A percentile compares a stretch with the other conserved stretches of the same genome.
Conservation (phyloP, 2,797 vertebrate species). For the Ispidina lecontei region DNA sequence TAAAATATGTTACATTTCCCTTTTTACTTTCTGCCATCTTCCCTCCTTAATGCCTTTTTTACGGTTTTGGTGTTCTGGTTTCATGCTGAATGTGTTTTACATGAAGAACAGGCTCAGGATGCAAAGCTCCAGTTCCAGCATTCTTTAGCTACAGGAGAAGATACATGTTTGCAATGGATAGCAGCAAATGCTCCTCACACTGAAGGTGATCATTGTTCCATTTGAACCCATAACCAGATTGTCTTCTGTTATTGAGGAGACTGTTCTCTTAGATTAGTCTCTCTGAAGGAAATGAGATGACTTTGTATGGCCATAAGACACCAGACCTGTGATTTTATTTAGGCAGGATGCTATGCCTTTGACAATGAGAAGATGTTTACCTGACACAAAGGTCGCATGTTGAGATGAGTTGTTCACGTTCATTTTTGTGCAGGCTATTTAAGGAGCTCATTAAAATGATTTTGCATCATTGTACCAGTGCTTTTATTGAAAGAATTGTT, state of each 20-base stretch:
- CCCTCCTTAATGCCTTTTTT: neutral
- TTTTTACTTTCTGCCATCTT: neutral
- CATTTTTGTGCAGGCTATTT: conserved; percentile 7
- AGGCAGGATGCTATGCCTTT: neutral
- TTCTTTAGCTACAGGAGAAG: neutral
- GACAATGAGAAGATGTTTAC: neutral
- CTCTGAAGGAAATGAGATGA: neutral
- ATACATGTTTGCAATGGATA: neutral
- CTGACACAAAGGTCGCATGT: neutral
- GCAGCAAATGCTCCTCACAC: neutral
- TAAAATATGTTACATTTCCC: neutral
- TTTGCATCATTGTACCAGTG: conserved; percentile 26
- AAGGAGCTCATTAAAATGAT: conserved; percentile 39
- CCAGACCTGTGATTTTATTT: neutral
- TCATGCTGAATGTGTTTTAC: neutral
- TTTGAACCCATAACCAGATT: neutral
- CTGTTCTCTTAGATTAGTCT: neutral
- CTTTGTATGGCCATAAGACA: neutral
- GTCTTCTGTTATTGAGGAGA: neutral
- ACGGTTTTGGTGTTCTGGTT: neutral
- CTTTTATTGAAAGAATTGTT: conserved; percentile 31
- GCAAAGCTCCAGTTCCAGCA: neutral
- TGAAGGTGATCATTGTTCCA: neutral
- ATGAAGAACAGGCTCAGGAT: neutral
- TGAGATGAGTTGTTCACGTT: conserved; percentile 2